phyloP scores from a whole-genome alignment of 2,888 invertebrate genomes.

The Ptychoptera contaminata region DNA sequence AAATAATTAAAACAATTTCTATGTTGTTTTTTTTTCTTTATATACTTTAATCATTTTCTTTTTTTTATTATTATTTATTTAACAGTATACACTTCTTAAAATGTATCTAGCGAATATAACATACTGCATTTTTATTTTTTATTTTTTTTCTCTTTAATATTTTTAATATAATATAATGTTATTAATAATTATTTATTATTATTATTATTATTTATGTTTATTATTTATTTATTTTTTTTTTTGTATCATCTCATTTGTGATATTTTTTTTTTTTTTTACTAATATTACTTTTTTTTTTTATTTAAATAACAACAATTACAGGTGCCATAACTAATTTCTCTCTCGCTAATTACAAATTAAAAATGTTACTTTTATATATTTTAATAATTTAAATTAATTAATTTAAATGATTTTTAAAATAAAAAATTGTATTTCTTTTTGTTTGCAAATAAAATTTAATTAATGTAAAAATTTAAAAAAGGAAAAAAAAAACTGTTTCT shows the following conservation, averaged over 20 bases:
- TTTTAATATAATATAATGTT: constrained; percentile 3
- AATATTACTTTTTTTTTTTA: constrained; percentile 1
- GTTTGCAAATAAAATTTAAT: too few species aligned
- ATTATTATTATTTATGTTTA: not conserved
- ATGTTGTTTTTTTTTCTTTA: not conserved
- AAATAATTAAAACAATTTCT: too few species aligned
- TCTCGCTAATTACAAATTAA: constrained; percentile 2
- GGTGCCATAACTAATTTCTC: constrained; percentile 4
- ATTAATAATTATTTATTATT: constrained; percentile 7
- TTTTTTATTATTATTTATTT: constrained; percentile 4
- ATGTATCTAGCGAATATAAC: constrained; percentile 10
- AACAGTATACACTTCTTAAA: constrained; percentile 7
- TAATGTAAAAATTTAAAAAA: too few species aligned
- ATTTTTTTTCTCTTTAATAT: constrained; percentile 1
- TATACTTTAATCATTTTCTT: constrained; percentile 2
- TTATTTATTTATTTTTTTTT: constrained; percentile 1
- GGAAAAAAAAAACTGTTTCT: too few species aligned
- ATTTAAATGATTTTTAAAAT: too few species aligned
- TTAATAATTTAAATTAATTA: too few species aligned
- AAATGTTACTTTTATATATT: too few species aligned
- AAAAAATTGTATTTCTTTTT: too few species aligned
- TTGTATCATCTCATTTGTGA: constrained; percentile 1
- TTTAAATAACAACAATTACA: constrained; percentile 4
- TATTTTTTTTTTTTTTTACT: not conserved
- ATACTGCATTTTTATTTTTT: constrained; percentile 8